These are phyloP conservation scores for Macrostomum cliftonense DNA, from an alignment of 2,888 invertebrate genomes.

Conservation along the genomic window DNA sequence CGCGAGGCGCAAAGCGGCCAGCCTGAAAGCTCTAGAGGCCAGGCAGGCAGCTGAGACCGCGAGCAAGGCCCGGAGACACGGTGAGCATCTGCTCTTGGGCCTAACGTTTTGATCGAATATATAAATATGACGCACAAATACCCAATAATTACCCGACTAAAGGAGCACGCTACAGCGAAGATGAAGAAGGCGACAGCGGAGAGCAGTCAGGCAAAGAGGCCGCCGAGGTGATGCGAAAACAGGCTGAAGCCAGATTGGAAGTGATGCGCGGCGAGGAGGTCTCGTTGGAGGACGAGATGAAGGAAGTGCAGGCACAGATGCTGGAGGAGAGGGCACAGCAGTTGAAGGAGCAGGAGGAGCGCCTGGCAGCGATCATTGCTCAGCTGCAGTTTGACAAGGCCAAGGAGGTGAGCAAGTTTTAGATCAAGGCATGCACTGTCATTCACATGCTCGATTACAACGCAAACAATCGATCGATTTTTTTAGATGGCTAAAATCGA, in stretches of 20 bases:
- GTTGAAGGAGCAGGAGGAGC: constrained; percentile 29
- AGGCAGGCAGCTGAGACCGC: constrained; percentile 20
- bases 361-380: constrained; percentile 27
- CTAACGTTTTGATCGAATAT: no score
- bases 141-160: no score
- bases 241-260: constrained; percentile 26
- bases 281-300: constrained; percentile 25
- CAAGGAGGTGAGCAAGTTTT: constrained; percentile 22
- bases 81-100: constrained; percentile 28
- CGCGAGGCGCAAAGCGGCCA: constrained; percentile 20
- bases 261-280: constrained; percentile 24
- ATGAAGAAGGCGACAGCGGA: constrained; percentile 26
- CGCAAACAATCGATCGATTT: neutral
- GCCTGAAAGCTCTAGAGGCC: constrained; percentile 27
- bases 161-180: constrained; percentile 12
- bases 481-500: constrained; percentile 29
- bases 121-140: no score
- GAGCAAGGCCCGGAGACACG: constrained; percentile 24
- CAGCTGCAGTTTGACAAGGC: constrained; percentile 30
- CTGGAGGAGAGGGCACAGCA: constrained; percentile 26
- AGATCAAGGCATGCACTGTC: neutral
- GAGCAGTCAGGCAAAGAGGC: constrained; percentile 20
- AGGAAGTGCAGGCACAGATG: constrained; percentile 29
- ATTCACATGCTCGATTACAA: no score
- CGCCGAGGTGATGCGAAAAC: constrained; percentile 23